Conservation (phyloP, 2,888 invertebrate species). For the Calliphora vomitoria region DNA sequence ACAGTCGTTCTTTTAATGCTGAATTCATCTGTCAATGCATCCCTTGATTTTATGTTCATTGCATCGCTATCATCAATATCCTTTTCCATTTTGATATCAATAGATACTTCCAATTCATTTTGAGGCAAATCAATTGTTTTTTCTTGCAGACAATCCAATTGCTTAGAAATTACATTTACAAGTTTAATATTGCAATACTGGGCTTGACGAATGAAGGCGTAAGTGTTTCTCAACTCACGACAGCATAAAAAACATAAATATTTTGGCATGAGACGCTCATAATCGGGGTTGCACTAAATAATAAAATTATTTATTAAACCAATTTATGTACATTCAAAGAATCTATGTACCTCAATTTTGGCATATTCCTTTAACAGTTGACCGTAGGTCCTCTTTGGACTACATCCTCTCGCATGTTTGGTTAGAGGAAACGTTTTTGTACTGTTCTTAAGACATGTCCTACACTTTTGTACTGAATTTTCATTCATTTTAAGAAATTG, state of each 20-base stretch:
- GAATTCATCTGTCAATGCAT: neutral
- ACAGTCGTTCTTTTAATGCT: neutral
- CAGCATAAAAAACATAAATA: constrained; percentile 71
- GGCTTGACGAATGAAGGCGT: constrained; percentile 77
- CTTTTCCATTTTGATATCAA: neutral
- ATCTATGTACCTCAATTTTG: constrained; percentile 37
- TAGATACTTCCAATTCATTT: neutral
- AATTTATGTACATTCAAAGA: too few species aligned
- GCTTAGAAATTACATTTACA: constrained; percentile 53
- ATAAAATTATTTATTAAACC: neutral
- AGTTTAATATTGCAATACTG: constrained; percentile 76
- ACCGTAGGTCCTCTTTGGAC: constrained; percentile 34
- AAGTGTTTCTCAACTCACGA: constrained; percentile 75
- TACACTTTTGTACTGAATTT: constrained; percentile 43
- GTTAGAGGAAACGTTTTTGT: constrained; percentile 33
- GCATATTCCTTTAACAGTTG: constrained; percentile 56
- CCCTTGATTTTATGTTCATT: neutral
- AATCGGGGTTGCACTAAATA: neutral
- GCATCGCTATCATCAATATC: neutral
- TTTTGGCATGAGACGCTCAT: constrained; percentile 56
- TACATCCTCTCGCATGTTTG: constrained; percentile 14
- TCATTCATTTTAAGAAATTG: constrained; percentile 30
- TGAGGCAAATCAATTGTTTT: constrained; percentile 33
- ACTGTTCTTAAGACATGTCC: constrained; percentile 62
- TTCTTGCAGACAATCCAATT: constrained; percentile 75